Conservation (phyloP, 2,113 vertebrate species). For the Boleophthalmus pectinirostris region DNA sequence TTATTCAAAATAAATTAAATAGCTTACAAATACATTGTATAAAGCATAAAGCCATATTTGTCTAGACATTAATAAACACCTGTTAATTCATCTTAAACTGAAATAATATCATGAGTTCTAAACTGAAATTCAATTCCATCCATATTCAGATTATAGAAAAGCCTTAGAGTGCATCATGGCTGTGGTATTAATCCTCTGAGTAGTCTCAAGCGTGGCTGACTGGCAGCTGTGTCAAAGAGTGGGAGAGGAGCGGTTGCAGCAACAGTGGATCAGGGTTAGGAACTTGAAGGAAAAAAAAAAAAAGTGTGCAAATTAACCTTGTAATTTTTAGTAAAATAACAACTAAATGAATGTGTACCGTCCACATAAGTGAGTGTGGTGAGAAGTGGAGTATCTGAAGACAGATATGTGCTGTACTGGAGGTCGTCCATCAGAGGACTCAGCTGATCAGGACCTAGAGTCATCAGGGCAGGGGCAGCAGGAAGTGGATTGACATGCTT, state of each 20-base stretch:
- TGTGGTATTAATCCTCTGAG: slow-evolving; percentile 20
- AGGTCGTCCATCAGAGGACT: slow-evolving; percentile 91
- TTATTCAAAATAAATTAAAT: slow-evolving; percentile 75
- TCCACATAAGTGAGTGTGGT: slow-evolving; percentile 94
- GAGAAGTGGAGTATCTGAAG: slow-evolving; percentile 86
- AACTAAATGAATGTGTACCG: slow-evolving; percentile 73
- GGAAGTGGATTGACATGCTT: slow-evolving; percentile 90
- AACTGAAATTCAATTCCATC: slow-evolving; percentile 14
- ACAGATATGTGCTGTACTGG: slow-evolving; percentile 88
- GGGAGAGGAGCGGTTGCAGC: slow-evolving; percentile 74
- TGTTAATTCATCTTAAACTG: slow-evolving; percentile 20
- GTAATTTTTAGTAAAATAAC: background rate
- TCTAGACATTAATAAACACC: slow-evolving; percentile 14
- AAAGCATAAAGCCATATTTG: slow-evolving; percentile 58
- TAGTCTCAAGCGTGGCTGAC: slow-evolving; percentile 68
- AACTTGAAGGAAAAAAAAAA: slow-evolving; percentile 46
- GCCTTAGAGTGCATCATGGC: background rate
- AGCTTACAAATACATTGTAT: slow-evolving; percentile 45
- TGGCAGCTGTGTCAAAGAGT: slow-evolving; percentile 72
- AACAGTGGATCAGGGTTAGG: slow-evolving; percentile 69
- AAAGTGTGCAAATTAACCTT: background rate
- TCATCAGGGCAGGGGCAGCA: slow-evolving; percentile 77
- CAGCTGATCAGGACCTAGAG: slow-evolving; percentile 82
- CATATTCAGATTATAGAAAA: background rate
- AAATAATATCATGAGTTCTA: slow-evolving; percentile 13